Conservation (phyloP, 2,113 vertebrate genomes). For the Toxotes jaculatrix region DNA sequence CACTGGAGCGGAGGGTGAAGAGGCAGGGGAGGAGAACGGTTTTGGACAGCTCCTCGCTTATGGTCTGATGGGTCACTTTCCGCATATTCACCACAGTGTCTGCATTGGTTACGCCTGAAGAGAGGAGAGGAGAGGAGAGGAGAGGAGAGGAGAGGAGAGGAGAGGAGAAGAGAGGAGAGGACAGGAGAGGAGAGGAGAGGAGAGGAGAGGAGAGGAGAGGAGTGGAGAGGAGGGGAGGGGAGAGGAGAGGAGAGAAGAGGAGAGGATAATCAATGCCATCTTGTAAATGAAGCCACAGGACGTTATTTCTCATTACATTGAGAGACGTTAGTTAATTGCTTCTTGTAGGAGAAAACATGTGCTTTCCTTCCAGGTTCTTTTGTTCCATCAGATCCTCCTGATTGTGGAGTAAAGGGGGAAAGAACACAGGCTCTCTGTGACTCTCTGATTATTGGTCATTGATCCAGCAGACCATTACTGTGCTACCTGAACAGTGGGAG, state of each 20-base stretch:
- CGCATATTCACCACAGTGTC: slow-evolving; percentile 91
- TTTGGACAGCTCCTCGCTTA: slow-evolving; percentile 89
- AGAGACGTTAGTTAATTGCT: slow-evolving; percentile 44
- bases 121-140: slow-evolving; percentile 23
- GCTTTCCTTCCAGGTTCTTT: slow-evolving; percentile 22
- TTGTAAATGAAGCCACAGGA: slow-evolving; percentile 34
- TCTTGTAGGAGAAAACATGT: slow-evolving; percentile 15
- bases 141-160: no score
- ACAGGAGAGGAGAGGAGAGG: no score
- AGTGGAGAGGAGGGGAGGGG: no score
- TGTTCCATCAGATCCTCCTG: slow-evolving; percentile 30
- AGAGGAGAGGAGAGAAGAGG: background rate
- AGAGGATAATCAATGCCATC: slow-evolving; percentile 5
- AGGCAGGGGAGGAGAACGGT: slow-evolving; percentile 90
- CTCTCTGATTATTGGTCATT: slow-evolving; percentile 60
- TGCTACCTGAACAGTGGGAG: slow-evolving; percentile 34
- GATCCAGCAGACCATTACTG: slow-evolving; percentile 63
- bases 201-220: background rate
- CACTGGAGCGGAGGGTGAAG: slow-evolving; percentile 85
- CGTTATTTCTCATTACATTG: slow-evolving; percentile 28
- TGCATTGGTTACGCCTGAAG: slow-evolving; percentile 80
- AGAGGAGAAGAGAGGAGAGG: no score
- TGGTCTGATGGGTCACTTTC: slow-evolving; percentile 85
- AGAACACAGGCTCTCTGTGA: slow-evolving; percentile 25
- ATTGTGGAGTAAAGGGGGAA: slow-evolving; percentile 18